phyloP scores from a whole-genome alignment of 2,113 vertebrate genomes.

The Ploceus nigricollis region DNA sequence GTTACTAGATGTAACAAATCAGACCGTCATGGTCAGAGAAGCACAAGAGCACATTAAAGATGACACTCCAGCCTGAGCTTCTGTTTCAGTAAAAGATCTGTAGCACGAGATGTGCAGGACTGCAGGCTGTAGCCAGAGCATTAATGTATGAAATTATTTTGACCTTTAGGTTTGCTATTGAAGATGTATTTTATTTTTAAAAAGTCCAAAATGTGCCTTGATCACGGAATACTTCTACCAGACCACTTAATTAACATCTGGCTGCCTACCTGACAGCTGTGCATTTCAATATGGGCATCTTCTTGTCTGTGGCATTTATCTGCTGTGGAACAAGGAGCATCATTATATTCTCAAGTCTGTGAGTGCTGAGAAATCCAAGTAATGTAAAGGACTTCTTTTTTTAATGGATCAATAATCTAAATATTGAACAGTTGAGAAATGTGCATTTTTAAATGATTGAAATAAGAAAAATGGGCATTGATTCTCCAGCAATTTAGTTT shows the following conservation, averaged over 20 bases:
- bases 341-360: not conserved
- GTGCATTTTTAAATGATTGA: not conserved
- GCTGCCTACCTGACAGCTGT: not conserved
- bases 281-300: not conserved
- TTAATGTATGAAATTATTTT: not conserved
- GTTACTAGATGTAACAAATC: not conserved
- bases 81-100: not conserved
- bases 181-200: not conserved
- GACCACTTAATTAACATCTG: not conserved
- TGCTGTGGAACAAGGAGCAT: not conserved
- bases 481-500: slow-evolving; percentile 4
- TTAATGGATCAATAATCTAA: not conserved
- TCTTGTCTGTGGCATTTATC: not conserved
- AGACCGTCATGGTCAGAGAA: not conserved
- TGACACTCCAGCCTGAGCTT: not conserved
- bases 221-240: not conserved
- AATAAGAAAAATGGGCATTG: slow-evolving; percentile 20
- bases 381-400: not conserved
- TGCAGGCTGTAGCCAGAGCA: not conserved
- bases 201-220: not conserved
- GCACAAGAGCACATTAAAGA: not conserved
- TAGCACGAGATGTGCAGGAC: not conserved
- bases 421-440: slow-evolving; percentile 26
- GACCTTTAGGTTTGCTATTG: not conserved
- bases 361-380: not conserved